These are phyloP conservation scores for Phania funesta DNA, from an alignment of 2,888 invertebrate genomes.

Conservation along the genomic window DNA sequence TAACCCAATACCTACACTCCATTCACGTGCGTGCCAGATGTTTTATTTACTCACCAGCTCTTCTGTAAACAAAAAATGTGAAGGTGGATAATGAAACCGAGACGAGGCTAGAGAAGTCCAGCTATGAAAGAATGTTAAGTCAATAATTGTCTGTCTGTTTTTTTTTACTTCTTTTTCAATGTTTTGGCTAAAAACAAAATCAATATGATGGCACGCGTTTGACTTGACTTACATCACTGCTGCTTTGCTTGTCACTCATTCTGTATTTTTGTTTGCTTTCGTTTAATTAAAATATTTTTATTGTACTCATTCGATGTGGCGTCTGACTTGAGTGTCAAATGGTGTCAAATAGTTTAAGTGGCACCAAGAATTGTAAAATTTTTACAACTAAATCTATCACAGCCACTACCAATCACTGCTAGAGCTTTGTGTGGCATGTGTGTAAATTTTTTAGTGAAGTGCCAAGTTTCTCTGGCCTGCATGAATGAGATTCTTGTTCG, in stretches of 20 bases:
- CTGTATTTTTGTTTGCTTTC: slow-evolving; percentile 3
- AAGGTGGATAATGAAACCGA: too few relatives aligned
- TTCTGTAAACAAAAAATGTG: too few relatives aligned
- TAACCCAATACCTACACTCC: too few relatives aligned
- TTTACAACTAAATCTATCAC: slow-evolving; percentile 9
- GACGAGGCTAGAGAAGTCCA: too few relatives aligned
- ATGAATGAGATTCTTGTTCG: slow-evolving; percentile 13
- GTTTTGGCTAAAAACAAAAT: not conserved
- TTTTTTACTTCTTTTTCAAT: too few relatives aligned
- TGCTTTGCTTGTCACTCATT: slow-evolving; percentile 1
- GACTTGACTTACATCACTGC: not conserved
- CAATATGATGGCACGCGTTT: slow-evolving; percentile 9
- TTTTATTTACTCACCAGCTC: too few relatives aligned
- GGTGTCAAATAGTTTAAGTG: slow-evolving; percentile 60
- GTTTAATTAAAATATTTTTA: slow-evolving; percentile 42
- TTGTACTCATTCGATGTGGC: slow-evolving; percentile 34
- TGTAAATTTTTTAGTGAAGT: slow-evolving; percentile 12
- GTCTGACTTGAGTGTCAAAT: slow-evolving; percentile 56
- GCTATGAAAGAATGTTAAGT: too few relatives aligned
- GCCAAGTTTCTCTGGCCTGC: slow-evolving; percentile 25
- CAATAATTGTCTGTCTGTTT: too few relatives aligned
- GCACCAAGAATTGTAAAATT: slow-evolving; percentile 37
- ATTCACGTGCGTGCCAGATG: too few relatives aligned
- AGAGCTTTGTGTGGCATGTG: slow-evolving; percentile 3
- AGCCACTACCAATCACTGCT: not conserved